Percentiles rank a stretch among this genome's conserved stretches.
Evolutionary conservation across 1,140 invertebrate genomes (phyloP).

Genomic region (Pseudomyrmex pallidus): DNA sequence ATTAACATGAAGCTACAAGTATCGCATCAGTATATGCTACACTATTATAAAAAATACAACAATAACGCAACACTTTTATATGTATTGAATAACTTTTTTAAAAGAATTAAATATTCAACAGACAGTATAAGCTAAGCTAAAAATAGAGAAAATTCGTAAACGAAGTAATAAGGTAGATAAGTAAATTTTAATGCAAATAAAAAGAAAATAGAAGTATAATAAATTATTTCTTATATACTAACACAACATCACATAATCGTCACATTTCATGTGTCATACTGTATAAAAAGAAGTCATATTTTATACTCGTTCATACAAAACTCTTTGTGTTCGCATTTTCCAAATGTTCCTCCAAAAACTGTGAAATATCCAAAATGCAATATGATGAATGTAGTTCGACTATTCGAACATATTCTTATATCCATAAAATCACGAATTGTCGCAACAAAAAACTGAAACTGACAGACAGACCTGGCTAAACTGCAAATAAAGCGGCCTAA

Average conservation of each 20-base stretch:
- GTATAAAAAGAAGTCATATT: conserved; percentile 2
- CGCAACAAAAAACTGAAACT: neutral
- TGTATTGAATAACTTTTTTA: conserved; percentile 33
- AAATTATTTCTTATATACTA: conserved; percentile 31
- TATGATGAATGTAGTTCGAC: conserved; percentile 12
- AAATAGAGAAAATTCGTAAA: conserved; percentile 43
- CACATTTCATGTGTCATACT: conserved; percentile 1
- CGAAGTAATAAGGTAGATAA: conserved; percentile 32
- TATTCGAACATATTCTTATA: neutral
- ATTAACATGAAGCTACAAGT: conserved; percentile 70
- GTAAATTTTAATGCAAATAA: conserved; percentile 27
- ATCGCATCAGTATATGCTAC: neutral
- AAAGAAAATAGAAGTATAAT: conserved; percentile 40
- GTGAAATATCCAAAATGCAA: conserved; percentile 44
- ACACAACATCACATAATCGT: conserved; percentile 10
- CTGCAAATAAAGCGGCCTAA: neutral
- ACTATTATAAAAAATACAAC: conserved; percentile 59
- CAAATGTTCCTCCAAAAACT: conserved; percentile 16
- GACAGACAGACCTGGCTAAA: neutral
- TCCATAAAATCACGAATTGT: conserved; percentile 20
- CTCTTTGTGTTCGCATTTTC: neutral
- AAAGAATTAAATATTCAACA: conserved; percentile 52
- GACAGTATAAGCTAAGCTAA: conserved; percentile 17
- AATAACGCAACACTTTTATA: conserved; percentile 39
- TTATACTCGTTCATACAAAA: conserved; percentile 25